Evolutionary conservation across 2,797 vertebrate genomes (phyloP).

Genomic region (Sebastes reedi): DNA sequence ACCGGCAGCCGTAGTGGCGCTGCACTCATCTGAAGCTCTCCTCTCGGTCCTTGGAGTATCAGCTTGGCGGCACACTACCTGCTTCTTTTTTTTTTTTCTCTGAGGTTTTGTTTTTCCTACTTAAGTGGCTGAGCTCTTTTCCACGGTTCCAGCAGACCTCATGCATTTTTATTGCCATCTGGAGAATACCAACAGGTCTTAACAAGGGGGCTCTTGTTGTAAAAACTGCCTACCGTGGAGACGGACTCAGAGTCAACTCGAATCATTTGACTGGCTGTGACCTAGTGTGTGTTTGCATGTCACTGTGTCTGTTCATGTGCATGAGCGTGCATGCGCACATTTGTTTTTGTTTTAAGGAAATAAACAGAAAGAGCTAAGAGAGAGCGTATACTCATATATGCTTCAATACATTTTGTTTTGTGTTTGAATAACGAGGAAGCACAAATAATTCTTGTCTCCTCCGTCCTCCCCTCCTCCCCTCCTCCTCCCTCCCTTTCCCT

Average conservation of each 20-base stretch:
- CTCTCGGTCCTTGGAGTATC: conserved; percentile 70
- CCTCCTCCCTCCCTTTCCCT: conserved; percentile 56
- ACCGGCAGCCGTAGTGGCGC: conserved; percentile 51
- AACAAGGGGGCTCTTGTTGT: conserved; percentile 75
- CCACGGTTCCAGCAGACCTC: conserved; percentile 72
- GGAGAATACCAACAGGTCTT: conserved; percentile 81
- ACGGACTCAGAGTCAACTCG: conserved; percentile 64
- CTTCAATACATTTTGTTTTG: conserved; percentile 27
- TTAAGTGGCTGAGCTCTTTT: conserved; percentile 76
- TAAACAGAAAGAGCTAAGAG: background rate
- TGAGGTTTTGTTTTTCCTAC: conserved; percentile 77
- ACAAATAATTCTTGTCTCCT: conserved; percentile 67
- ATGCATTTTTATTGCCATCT: conserved; percentile 84
- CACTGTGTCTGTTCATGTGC: background rate
- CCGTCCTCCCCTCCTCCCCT: conserved; percentile 55
- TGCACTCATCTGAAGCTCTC: conserved; percentile 71
- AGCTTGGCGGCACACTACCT: conserved; percentile 68
- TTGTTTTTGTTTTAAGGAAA: background rate
- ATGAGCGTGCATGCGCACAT: background rate
- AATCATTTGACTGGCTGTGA: conserved; percentile 70
- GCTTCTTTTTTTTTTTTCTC: conserved; percentile 51
- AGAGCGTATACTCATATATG: background rate
- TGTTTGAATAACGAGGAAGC: conserved; percentile 64
- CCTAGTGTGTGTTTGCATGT: conserved; percentile 39
- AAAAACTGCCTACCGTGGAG: conserved; percentile 67